A percentile compares a stretch with the other conserved stretches of the same genome.
phyloP scores from a whole-genome alignment of 2,797 vertebrate species.

The Heteromormyrus szaboi region DNA sequence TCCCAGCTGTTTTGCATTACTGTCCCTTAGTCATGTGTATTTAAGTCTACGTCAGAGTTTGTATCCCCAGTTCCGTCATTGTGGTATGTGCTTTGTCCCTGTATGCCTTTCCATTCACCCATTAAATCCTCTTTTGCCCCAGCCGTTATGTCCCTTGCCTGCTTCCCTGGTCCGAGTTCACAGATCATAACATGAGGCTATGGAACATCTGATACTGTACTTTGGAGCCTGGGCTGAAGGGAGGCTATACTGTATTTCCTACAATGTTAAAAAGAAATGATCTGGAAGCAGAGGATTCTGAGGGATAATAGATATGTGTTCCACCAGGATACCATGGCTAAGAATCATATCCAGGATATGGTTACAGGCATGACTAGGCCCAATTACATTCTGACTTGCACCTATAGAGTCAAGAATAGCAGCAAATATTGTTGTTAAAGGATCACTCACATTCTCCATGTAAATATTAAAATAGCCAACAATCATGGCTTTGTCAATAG shows the following conservation, averaged over 20 bases:
- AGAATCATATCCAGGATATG: not conserved
- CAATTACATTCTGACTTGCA: not conserved
- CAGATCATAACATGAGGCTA: too few species aligned
- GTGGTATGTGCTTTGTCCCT: too few species aligned
- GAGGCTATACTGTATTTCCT: not conserved
- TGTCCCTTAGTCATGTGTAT: too few species aligned
- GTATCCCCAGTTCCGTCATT: too few species aligned
- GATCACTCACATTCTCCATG: not conserved
- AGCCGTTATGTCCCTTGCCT: too few species aligned
- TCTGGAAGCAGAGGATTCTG: not conserved
- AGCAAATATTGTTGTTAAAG: not conserved
- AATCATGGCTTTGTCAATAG: not conserved
- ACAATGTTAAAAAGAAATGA: not conserved
- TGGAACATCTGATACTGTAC: too few species aligned
- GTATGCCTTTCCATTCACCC: too few species aligned
- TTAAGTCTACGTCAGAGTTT: too few species aligned
- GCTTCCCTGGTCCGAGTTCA: too few species aligned
- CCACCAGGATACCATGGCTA: not conserved
- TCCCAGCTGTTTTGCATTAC: too few species aligned
- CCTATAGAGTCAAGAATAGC: not conserved
- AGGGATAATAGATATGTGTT: not conserved
- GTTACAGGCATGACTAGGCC: not conserved
- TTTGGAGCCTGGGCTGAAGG: not conserved
- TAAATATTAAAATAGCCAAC: not conserved
- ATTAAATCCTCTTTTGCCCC: too few species aligned